A percentile compares a stretch with the other conserved stretches of the same genome.
Conservation (phyloP, 1,140 invertebrate genomes). For the Penaeus vannamei region DNA sequence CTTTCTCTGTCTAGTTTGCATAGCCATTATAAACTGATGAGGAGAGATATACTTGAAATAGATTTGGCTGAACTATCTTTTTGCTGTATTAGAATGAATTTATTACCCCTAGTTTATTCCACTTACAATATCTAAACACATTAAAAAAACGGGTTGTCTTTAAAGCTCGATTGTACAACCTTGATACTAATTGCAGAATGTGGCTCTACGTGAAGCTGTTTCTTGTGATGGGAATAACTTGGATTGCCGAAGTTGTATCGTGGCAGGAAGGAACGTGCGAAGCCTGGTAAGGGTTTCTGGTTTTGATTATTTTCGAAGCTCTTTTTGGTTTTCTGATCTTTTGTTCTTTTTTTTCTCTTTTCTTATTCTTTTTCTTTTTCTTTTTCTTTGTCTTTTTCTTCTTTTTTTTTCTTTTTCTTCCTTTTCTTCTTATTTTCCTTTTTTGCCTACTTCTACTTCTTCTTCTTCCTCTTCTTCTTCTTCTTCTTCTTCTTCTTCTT, state of each 20-base stretch:
- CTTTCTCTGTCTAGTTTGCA: too few relatives aligned
- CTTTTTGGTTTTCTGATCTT: background rate
- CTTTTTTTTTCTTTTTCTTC: background rate
- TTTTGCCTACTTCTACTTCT: background rate
- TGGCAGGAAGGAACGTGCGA: slow-evolving; percentile 50
- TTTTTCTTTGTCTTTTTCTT: background rate
- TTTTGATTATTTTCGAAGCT: background rate
- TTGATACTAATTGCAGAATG: slow-evolving; percentile 23
- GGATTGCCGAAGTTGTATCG: slow-evolving; percentile 32
- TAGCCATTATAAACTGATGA: too few relatives aligned
- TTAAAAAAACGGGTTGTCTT: too few relatives aligned
- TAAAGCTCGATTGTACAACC: background rate
- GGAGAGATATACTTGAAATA: too few relatives aligned
- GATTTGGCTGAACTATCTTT: too few relatives aligned
- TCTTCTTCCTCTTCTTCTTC: background rate
- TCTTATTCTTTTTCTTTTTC: background rate
- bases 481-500: background rate
- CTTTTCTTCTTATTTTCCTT: background rate
- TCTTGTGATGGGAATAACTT: slow-evolving; percentile 42
- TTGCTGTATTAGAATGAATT: too few relatives aligned
- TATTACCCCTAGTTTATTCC: too few relatives aligned
- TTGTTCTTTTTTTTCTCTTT: background rate
- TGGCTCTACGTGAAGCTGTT: slow-evolving; percentile 47
- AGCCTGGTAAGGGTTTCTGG: slow-evolving; percentile 23
- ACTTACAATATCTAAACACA: too few relatives aligned